Conservation (phyloP, 2,888 invertebrate species). For the Rhagophthalmus giganteus region DNA sequence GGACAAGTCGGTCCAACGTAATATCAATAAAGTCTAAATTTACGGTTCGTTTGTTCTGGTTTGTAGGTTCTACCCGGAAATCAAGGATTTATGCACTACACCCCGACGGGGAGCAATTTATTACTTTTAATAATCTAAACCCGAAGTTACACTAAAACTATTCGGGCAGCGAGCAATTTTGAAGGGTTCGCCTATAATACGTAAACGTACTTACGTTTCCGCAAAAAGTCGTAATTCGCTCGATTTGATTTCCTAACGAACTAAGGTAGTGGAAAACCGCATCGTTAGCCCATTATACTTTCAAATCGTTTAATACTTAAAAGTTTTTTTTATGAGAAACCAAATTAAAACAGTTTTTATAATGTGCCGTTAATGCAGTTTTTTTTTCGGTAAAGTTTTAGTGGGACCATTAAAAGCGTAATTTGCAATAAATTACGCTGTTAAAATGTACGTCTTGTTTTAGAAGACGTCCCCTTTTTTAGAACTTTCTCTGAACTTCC, state of each 20-base stretch:
- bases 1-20: too few relatives aligned
- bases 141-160: conserved; percentile 3
- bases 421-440: conserved; percentile 9
- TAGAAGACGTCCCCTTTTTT: not conserved
- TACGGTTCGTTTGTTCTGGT: conserved; percentile 40
- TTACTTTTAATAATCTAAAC: conserved; percentile 46
- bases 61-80: conserved; percentile 37
- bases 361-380: not conserved
- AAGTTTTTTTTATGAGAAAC: not conserved
- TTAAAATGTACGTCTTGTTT: conserved; percentile 1
- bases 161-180: conserved; percentile 1
- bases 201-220: too few relatives aligned
- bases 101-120: conserved; percentile 42
- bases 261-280: too few relatives aligned
- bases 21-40: too few relatives aligned
- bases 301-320: too few relatives aligned
- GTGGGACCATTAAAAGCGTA: conserved; percentile 2
- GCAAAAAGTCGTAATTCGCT: too few relatives aligned
- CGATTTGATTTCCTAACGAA: too few relatives aligned
- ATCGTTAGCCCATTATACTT: too few relatives aligned
- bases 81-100: conserved; percentile 41
- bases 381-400: conserved; percentile 1
- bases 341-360: not conserved
- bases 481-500: conserved; percentile 11
- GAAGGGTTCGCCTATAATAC: too few relatives aligned